Evolutionary conservation across 2,888 invertebrate genomes (phyloP), one percentile per base, ranked within the genome.

Genomic region (Lepidonotus clava): DNA sequence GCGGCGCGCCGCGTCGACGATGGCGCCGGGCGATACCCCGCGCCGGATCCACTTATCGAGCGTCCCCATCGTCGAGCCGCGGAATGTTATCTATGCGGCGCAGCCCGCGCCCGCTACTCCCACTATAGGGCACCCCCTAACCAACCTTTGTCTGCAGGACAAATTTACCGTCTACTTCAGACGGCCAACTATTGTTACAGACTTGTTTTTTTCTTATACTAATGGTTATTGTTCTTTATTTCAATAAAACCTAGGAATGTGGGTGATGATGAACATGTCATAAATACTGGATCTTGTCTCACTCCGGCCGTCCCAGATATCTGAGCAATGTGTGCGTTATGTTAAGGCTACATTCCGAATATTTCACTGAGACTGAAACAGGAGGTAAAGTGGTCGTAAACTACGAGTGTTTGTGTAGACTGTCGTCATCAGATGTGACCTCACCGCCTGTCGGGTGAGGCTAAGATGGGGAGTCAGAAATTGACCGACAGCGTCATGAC

Each of bases 11-110:
- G n/a, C n/a, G n/a, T n/a, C n/a, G n/a, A n/a, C n/a, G n/a, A n/a
- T n/a, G n/a, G n/a, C n/a, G n/a, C n/a, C n/a, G n/a, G n/a, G n/a
- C n/a, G n/a, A n/a, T n/a, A n/a, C n/a, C n/a, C n/a, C n/a, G n/a
- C n/a, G n/a, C n/a, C n/a, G n/a, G n/a, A n/a, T n/a, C n/a, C n/a
- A n/a, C n/a, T n/a, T n/a, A n/a, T n/a, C n/a, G n/a, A n/a, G n/a
- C n/a, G n/a, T n/a, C n/a, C 56, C 56, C 56, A n/a, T 56, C 14
- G n/a, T 18, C 14, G 18, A 11, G 5, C 4, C 24, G 24, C 24
- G 61, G 61, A 61, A 61, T 61, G 61, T 61, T 61, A 61, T 61
- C 61, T 61, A 61, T 61, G 61, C 61, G 28, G 61, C 61, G 28
- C 61, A 61, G 34, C 18, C 71, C 28, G 14, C 66, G 8, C 46